These are phyloP conservation scores for Monochamus alternatus DNA, from an alignment of 2,888 invertebrate species.

Conservation along the genomic window DNA sequence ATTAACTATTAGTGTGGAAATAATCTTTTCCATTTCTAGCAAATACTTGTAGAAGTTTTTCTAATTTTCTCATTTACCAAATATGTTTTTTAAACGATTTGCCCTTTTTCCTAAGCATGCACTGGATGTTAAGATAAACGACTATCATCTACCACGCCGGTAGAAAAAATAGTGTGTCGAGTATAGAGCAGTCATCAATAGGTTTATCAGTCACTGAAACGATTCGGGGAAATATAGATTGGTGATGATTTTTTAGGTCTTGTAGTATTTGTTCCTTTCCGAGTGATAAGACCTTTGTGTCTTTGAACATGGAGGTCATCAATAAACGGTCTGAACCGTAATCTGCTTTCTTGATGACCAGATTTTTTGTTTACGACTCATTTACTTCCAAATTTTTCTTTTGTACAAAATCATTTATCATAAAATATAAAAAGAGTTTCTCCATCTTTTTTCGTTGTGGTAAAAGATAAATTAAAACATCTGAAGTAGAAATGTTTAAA, in stretches of 20 bases:
- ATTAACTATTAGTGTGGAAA: not conserved
- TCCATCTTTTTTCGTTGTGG: conserved; percentile 53
- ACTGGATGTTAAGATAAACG: conserved; percentile 48
- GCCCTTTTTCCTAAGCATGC: conserved; percentile 45
- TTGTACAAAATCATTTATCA: conserved; percentile 63
- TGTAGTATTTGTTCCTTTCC: conserved; percentile 68
- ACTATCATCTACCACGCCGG: conserved; percentile 41
- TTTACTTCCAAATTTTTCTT: conserved; percentile 67
- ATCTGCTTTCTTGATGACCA: conserved; percentile 68
- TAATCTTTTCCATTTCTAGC: not conserved
- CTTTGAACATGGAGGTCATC: conserved; percentile 70
- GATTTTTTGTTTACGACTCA: conserved; percentile 70
- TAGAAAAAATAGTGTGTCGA: conserved; percentile 51
- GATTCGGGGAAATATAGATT: conserved; percentile 66
- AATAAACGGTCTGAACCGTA: conserved; percentile 69
- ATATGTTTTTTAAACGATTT: conserved; percentile 16
- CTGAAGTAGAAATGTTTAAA: conserved; percentile 55
- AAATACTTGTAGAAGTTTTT: not conserved
- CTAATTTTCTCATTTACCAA: conserved; percentile 10
- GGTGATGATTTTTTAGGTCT: conserved; percentile 68
- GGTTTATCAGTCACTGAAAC: conserved; percentile 69
- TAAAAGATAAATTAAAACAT: conserved; percentile 58
- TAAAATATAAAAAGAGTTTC: conserved; percentile 56
- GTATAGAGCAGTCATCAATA: conserved; percentile 68
- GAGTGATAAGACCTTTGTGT: conserved; percentile 71